Conservation (phyloP, 2,797 vertebrate species). For the Limosa lapponica region DNA sequence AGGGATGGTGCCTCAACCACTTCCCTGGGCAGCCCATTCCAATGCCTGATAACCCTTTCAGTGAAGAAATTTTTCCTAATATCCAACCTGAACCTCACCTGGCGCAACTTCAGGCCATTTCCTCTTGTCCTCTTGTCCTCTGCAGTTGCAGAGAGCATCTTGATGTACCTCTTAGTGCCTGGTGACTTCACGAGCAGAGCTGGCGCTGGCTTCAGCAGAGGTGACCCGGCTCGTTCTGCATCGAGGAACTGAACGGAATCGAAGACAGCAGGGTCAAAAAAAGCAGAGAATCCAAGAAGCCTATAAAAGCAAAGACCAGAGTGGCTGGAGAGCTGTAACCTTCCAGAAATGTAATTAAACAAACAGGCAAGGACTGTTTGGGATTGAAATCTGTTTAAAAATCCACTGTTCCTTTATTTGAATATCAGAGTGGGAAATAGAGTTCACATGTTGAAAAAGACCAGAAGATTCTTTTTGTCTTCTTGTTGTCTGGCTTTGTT, state of each 20-base stretch:
- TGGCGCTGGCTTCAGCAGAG: neutral
- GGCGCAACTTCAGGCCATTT: too few relatives aligned
- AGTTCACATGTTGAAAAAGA: neutral
- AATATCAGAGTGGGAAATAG: neutral
- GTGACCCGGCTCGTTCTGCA: neutral
- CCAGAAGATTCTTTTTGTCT: neutral
- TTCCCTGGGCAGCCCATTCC: too few relatives aligned
- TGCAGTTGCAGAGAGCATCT: too few relatives aligned
- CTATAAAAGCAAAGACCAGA: neutral
- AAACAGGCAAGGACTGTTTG: slow-evolving; percentile 19
- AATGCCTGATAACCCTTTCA: too few relatives aligned
- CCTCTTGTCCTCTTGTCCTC: too few relatives aligned
- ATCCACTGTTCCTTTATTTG: slow-evolving; percentile 17
- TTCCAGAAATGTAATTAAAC: slow-evolving; percentile 59
- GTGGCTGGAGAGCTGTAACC: neutral
- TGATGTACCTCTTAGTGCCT: neutral
- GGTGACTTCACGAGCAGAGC: neutral
- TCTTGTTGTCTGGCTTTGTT: neutral
- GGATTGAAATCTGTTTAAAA: slow-evolving; percentile 43
- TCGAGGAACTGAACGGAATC: neutral
- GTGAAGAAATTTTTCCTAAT: too few relatives aligned
- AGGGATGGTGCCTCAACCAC: too few relatives aligned
- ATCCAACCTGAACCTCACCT: too few relatives aligned
- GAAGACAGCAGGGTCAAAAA: neutral
- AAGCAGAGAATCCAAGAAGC: neutral